Evolutionary conservation across 2,797 vertebrate species (phyloP), one percentile per base, ranked within the genome.

Genomic region (Chrosomus eos): DNA sequence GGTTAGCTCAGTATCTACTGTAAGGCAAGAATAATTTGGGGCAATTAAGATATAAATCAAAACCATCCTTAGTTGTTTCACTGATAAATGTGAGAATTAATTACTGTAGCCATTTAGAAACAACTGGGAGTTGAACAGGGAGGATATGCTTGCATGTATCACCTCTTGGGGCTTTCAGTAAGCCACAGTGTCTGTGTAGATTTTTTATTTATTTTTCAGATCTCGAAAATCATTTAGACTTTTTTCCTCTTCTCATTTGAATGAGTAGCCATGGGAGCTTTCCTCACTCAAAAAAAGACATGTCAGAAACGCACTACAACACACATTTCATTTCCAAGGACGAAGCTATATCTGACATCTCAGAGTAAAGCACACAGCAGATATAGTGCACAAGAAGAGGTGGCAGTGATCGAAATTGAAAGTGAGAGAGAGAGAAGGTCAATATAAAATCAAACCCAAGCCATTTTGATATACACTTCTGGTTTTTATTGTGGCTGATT

Each of bases 161-260:
- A 82, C 89, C 91, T 92, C 88, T 43, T 83, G 88, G 62, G 90
- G 90, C 88, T 89, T 92, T 91, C 80, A 85, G 88, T 89, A 91
- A 86, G 78, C 79, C 5, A 82, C 85, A 86, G 87, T 87, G 84
- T 64, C 60, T 72, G 68, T 87, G 88, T 86, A 88, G 89, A 89
- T 18, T 91, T 85, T 92, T 13, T 10, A 21, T 75, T 91, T 86
- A 90, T 92, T 91, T 91, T 87, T 60, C 83, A 13, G 83, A 91
- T 90, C 89, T 90, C 88, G 85, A 92, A 90, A 90, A 90, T 91
- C 87, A 92, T 89, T 74, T 77, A 91, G 90, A 92, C 92, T 92
- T 87, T 77, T 93, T 92, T 90, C 89, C 87, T 87, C 88, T 90
- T 71, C 67, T 78, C 85, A 45, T 88, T 64, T 77, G 80, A 87